Evolutionary conservation across 2,888 invertebrate genomes (phyloP).

Genomic region (Clitarchus hookeri): DNA sequence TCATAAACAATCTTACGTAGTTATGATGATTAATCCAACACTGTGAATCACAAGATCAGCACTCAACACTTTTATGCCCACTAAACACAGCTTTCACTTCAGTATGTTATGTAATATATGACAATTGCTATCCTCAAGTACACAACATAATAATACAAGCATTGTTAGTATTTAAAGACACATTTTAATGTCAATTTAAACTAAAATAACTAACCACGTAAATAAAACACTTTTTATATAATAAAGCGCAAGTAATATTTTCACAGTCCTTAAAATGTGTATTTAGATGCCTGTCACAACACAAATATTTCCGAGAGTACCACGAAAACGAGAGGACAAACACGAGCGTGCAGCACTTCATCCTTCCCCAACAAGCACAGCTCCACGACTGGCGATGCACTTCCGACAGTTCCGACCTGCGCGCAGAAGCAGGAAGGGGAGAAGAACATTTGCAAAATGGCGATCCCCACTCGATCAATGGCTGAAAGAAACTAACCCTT

Average conservation of each 20-base stretch:
- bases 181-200: neutral
- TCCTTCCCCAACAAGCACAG: neutral
- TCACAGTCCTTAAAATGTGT: neutral
- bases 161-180: neutral
- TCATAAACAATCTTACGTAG: neutral
- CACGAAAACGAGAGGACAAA: neutral
- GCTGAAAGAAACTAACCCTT: constrained; percentile 10
- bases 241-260: neutral
- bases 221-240: neutral
- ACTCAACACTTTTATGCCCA: neutral
- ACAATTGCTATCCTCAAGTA: neutral
- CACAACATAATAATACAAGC: neutral
- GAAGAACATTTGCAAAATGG: neutral
- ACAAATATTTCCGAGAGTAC: neutral
- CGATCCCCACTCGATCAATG: neutral
- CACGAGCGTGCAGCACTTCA: neutral
- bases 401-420: neutral
- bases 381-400: neutral
- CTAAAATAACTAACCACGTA: neutral
- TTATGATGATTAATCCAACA: neutral
- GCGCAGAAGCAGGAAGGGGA: neutral
- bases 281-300: neutral
- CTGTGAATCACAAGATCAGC: neutral
- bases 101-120: neutral
- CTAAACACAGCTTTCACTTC: neutral